Base-by-base conservation (phyloP, 2,797 vertebrate species). In the Catostomus latipinnis region DNA sequence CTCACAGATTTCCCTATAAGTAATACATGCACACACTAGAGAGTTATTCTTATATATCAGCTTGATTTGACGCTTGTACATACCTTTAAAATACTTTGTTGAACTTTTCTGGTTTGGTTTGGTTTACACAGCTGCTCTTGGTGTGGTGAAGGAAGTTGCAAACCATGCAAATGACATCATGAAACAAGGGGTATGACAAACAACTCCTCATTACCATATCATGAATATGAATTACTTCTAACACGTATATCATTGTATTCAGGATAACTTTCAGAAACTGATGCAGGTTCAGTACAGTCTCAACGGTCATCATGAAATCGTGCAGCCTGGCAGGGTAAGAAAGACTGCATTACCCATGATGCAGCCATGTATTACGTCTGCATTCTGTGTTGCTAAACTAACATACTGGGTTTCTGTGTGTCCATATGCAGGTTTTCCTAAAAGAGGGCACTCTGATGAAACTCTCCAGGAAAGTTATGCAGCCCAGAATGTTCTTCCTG, bases 231-330 rank as follows among this genome's bases (percentile, higher is more conserved):
- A 66, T 13, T 8, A 18, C 4, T 45, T 16, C 52, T 16, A 1
- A 52, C 43, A 10, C n/a, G 1, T 78, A 11, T 46, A 12, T 57
- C 3, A 11, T 43, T 71, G 34, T 11, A 82, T 86, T 1, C 81
- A 99, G 98, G 98, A 99, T 88, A 99, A 99, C 91, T 99, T 99
- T 63, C 96, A 99, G 92, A 99, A 99, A 89, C 94, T 99, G 79
- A 99, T 99, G 96, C 97, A 97, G 85, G 97, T 99, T 85, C 98
- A 99, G 62, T 99, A 97, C 91, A 98, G 98, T 82, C 92, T 99
- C 84, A 98, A 94, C 5, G 98, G 98, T 22, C 97, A 99, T 79
- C 97, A 97, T 83, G 98, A 99, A 89, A 98, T 99, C 3, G 97
- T 99, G 11, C 98, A 99, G 85, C 98, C 98, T 0, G 98, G 98